Evolutionary conservation across 2,113 vertebrate genomes (phyloP).

Genomic region (Cariama cristata): DNA sequence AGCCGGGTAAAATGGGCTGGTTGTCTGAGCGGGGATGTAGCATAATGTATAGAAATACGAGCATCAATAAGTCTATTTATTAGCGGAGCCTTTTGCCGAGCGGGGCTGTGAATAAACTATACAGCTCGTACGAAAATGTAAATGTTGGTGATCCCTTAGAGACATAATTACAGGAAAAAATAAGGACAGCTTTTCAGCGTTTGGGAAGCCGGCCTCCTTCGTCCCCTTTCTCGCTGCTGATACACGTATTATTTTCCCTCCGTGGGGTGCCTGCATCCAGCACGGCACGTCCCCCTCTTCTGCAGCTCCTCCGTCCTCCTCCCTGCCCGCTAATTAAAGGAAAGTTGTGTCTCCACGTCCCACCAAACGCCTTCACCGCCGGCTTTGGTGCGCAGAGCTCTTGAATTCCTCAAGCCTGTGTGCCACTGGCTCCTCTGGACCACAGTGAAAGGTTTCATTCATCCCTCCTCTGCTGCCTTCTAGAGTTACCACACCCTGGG

Average conservation of each 20-base stretch:
- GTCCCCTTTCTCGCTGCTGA: not conserved
- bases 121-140: not conserved
- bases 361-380: not conserved
- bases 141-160: slow-evolving; percentile 43
- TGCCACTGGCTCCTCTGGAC: slow-evolving; percentile 64
- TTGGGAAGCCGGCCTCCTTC: not conserved
- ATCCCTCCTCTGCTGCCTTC: slow-evolving; percentile 67
- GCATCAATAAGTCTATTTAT: slow-evolving; percentile 65
- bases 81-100: not conserved
- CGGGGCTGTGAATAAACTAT: not conserved
- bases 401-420: slow-evolving; percentile 64
- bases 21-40: slow-evolving; percentile 51
- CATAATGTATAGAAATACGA: not conserved
- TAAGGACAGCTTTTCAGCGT: slow-evolving; percentile 16
- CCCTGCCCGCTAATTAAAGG: not conserved
- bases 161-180: slow-evolving; percentile 47
- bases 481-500: slow-evolving; percentile 73
- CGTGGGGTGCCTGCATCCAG: not conserved
- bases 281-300: not conserved
- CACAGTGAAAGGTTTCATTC: slow-evolving; percentile 78
- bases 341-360: slow-evolving; percentile 6
- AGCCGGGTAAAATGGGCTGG: slow-evolving; percentile 40
- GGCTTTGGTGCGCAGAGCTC: slow-evolving; percentile 16
- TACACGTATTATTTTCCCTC: not conserved
- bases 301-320: not conserved